Conservation (phyloP, 64 coral and sea anemone genomes). For the Catalaphyllia jardinei region DNA sequence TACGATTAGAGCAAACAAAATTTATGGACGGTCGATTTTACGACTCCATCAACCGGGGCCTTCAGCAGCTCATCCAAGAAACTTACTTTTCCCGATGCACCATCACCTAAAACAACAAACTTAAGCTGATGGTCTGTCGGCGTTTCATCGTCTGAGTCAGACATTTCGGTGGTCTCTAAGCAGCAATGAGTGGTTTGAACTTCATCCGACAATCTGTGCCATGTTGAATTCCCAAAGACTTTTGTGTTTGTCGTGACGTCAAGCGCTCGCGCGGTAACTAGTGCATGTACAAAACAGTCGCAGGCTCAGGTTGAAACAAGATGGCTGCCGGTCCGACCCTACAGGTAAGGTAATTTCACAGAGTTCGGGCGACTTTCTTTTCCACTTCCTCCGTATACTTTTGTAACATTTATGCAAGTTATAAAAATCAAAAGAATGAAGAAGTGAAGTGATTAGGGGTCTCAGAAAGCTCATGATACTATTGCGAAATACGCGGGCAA, state of each 20-base stretch:
- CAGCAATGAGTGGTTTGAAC: neutral
- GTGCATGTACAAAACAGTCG: neutral
- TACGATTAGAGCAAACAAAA: neutral
- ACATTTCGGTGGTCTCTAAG: conserved; percentile 53
- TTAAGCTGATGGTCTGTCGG: conserved; percentile 95
- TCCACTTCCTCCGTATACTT: neutral
- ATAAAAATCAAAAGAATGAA: too few relatives aligned
- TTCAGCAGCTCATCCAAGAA: neutral
- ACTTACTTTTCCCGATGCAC: conserved; percentile 92
- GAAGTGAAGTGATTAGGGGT: too few relatives aligned
- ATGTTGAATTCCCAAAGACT: neutral
- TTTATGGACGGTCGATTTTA: neutral
- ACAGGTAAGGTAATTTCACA: too few relatives aligned
- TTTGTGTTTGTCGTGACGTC: conserved; percentile 78
- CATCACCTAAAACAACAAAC: conserved; percentile 95
- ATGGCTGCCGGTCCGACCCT: too few relatives aligned
- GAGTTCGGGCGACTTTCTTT: too few relatives aligned
- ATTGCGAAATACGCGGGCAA: too few relatives aligned
- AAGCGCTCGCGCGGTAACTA: conserved; percentile 16
- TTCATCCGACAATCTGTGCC: neutral
- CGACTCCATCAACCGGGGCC: neutral
- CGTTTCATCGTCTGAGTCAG: conserved; percentile 93
- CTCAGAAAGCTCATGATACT: too few relatives aligned
- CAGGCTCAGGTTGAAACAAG: conserved; percentile 19
- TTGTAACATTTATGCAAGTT: neutral